Conservation (phyloP, 2,888 invertebrate species). For the Colletes collaris region DNA sequence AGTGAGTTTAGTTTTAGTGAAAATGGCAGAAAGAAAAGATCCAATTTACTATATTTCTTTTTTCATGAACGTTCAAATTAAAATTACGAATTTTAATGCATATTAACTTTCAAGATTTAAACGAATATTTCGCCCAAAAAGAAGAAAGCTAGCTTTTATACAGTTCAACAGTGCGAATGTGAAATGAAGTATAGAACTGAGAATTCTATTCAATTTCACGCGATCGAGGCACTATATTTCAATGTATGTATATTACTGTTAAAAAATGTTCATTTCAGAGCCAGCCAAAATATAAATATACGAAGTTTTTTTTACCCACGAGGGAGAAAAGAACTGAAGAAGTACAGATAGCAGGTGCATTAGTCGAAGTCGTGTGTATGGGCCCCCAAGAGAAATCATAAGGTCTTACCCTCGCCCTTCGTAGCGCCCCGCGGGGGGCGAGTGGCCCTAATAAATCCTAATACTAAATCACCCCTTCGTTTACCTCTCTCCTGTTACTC, state of each 20-base stretch:
- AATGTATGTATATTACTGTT: constrained; percentile 11
- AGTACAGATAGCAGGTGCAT: constrained; percentile 78
- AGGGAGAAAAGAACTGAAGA: constrained; percentile 43
- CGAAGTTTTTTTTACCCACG: constrained; percentile 29
- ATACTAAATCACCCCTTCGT: constrained; percentile 78
- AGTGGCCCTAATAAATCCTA: constrained; percentile 81
- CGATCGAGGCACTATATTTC: not conserved
- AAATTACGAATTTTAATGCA: too few species aligned
- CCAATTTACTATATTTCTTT: too few species aligned
- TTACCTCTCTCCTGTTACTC: constrained; percentile 73
- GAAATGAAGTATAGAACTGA: not conserved
- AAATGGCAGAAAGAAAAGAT: too few species aligned
- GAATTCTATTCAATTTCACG: constrained; percentile 11
- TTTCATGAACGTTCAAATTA: too few species aligned
- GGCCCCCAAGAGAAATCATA: constrained; percentile 81
- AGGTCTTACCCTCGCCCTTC: constrained; percentile 78
- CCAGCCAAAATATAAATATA: constrained; percentile 44
- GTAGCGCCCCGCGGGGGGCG: constrained; percentile 64
- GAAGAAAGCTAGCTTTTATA: too few species aligned
- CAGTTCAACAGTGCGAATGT: too few species aligned
- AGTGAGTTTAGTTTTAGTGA: too few species aligned
- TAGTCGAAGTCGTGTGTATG: constrained; percentile 76
- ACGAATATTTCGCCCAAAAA: too few species aligned
- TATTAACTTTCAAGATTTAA: too few species aligned
- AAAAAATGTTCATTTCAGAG: constrained; percentile 16